Evolutionary conservation across 1,140 invertebrate genomes (phyloP), one percentile per base, ranked within the genome.

Genomic region (Calycopis cecrops): DNA sequence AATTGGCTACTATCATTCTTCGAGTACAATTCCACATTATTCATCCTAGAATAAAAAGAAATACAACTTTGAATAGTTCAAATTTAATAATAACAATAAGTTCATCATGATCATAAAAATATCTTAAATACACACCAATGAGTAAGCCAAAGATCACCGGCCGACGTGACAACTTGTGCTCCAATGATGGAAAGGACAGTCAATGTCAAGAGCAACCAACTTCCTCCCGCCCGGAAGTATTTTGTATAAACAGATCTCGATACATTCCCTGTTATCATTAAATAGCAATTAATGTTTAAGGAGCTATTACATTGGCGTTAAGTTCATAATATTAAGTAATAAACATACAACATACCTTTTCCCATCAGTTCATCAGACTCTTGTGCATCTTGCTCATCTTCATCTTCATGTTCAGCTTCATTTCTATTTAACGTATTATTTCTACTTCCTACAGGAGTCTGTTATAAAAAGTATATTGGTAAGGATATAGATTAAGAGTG

Each of bases 71-170:
- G 42, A 50, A 40, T n/a, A n/a, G n/a, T n/a, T 40, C 8, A 12
- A 4, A 4, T 14, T 12, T n/a, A 37, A 11, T 37, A 37, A 3
- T 11, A 12, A 40, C 2, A 28, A 3, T 3, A 6, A 28, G 6
- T 28, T 3, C n/a, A n/a, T n/a, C n/a, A n/a, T n/a, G n/a, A n/a
- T n/a, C n/a, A n/a, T n/a, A n/a, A n/a, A n/a, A n/a, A 28, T 28
- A 3, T 28, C 6, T 28, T 28, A 6, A 12, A 3, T 12, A 12
- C 3, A 78, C 78, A 91, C 95, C 95, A 96, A 57, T 90, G 87
- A 2, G 94, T 91, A 0, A 96, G 90, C 88, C 95, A 97, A 55
- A 92, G 94, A 73, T 96, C 95, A 63, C 92, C 91, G 10, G 89
- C 87, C 16, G 93, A 93, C 11, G 92, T 93, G 18, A 91, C 79